phyloP scores from a whole-genome alignment of 2,888 invertebrate species.

The Polymixis lichenea region DNA sequence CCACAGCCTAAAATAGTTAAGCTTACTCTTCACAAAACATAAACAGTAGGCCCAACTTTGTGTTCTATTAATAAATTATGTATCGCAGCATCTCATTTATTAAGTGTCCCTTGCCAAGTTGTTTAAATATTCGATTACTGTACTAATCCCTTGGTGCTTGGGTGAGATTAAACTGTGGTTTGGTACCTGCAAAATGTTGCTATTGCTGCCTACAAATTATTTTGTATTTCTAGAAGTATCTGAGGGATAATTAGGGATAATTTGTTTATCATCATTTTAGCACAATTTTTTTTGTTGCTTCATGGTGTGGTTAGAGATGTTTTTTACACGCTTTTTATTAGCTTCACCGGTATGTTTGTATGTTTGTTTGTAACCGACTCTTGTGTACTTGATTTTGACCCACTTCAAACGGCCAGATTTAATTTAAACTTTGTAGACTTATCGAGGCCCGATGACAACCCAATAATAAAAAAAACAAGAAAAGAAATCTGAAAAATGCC shows the following conservation, averaged over 20 bases:
- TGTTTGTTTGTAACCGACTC: too few species aligned
- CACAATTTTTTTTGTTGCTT: too few species aligned
- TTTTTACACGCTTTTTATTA: too few species aligned
- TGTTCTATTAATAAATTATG: slow-evolving; percentile 56
- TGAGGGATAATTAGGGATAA: slow-evolving; percentile 6
- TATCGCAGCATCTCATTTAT: slow-evolving; percentile 51
- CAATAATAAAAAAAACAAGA: too few species aligned
- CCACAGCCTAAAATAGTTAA: slow-evolving; percentile 37
- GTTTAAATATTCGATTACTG: slow-evolving; percentile 67
- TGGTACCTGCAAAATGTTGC: slow-evolving; percentile 29
- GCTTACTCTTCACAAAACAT: slow-evolving; percentile 39
- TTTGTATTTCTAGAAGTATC: not conserved
- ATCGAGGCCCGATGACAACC: too few species aligned
- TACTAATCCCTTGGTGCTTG: slow-evolving; percentile 55
- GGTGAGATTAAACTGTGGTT: slow-evolving; percentile 56
- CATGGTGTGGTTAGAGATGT: too few species aligned
- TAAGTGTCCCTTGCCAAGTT: slow-evolving; percentile 56
- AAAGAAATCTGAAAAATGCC: too few species aligned
- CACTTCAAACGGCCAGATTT: too few species aligned
- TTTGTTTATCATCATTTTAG: not conserved
- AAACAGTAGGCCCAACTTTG: slow-evolving; percentile 41
- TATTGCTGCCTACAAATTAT: not conserved
- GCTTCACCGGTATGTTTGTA: too few species aligned
- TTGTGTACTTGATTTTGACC: too few species aligned
- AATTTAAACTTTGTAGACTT: too few species aligned